Base-by-base conservation (phyloP, 1,140 invertebrate species). In the Aphaenogaster ashmeadi region DNA sequence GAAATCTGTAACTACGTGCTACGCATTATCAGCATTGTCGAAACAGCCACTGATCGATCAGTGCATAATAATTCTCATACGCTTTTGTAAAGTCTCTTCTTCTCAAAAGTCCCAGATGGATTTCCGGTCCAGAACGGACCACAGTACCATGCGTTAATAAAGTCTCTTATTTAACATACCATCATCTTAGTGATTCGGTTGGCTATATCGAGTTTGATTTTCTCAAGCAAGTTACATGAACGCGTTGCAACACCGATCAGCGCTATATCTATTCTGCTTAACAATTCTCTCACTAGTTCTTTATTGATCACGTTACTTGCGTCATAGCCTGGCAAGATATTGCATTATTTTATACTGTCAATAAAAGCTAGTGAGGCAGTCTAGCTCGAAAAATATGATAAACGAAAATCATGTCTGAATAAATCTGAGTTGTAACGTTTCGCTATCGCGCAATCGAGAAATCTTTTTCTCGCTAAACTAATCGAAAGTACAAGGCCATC, bases 171-270 rank as follows among this genome's bases (percentile, higher is more conserved):
- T 62, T 81, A 13, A 44, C 44, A 44, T 33, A 71, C 13, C 38
- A 4, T 15, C 3, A 11, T 69, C 1, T 44, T 66, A 44, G 15
- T 56, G 15, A 36, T 56, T 71, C 41, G n/a, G 7, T 56, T 33
- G 21, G 5, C 3, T 81, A 36, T 64, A 56, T 71, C 36, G 9
- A 71, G 21, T 47, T 81, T 81, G 64, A 81, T 71, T 58, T 81
- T 47, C 15, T 81, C 52, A 81, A 81, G 50, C 79, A 58, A 33
- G 18, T 50, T 41, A 69, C 36, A 38, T 36, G 64, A 81, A 81
- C 38, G 64, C 50, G 38, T 81, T 71, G 38, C 52, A 81, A 81
- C 79, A 81, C 18, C 64, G 21, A 69, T 80, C 78, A 67, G 36
- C 41, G 44, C 36, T 81, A 18, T n/a, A 69, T 81, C 36, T 56